A percentile compares a stretch with the other conserved stretches of the same genome.
phyloP scores from a whole-genome alignment of 2,797 vertebrate species.

The Apogon talboti region DNA sequence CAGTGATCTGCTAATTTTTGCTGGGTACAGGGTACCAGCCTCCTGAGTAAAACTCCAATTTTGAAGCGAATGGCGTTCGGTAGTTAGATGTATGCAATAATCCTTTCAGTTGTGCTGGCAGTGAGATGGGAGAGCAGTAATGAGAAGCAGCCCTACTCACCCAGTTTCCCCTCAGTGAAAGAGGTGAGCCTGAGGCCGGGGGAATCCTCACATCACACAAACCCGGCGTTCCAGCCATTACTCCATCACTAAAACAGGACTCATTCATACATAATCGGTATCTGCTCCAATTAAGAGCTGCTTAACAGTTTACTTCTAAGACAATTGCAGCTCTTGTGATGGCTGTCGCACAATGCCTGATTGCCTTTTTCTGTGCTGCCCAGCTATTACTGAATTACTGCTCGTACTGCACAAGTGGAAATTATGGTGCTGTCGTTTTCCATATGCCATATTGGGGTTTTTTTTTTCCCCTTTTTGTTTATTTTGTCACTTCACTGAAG shows the following conservation, averaged over 20 bases:
- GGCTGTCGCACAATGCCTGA: neutral
- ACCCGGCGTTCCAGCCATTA: conserved; percentile 42
- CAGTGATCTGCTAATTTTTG: conserved; percentile 6
- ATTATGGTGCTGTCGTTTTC: conserved; percentile 54
- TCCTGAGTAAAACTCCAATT: conserved; percentile 23
- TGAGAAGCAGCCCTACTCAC: conserved; percentile 38
- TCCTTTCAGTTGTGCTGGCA: conserved; percentile 33
- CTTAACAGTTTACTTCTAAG: conserved; percentile 20
- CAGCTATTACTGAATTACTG: conserved; percentile 44
- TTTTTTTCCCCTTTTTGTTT: no score
- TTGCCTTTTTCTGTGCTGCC: conserved; percentile 28
- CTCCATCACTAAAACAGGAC: conserved; percentile 44
- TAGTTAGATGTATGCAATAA: conserved; percentile 19
- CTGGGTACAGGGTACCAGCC: conserved; percentile 1
- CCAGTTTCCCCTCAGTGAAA: conserved; percentile 28
- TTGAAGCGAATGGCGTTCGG: neutral
- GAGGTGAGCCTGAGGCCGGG: conserved; percentile 61
- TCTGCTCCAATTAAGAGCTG: conserved; percentile 46
- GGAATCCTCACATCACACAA: conserved; percentile 63
- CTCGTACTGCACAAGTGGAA: conserved; percentile 40
- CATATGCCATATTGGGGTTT: conserved; percentile 16
- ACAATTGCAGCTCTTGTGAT: conserved; percentile 32
- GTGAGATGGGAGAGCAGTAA: conserved; percentile 35
- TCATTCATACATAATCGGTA: conserved; percentile 48
- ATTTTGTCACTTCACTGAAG: conserved; percentile 58